Percentiles rank a stretch among this genome's conserved stretches.
phyloP scores from a whole-genome alignment of 1,140 invertebrate species.

The Euwallacea similis region DNA sequence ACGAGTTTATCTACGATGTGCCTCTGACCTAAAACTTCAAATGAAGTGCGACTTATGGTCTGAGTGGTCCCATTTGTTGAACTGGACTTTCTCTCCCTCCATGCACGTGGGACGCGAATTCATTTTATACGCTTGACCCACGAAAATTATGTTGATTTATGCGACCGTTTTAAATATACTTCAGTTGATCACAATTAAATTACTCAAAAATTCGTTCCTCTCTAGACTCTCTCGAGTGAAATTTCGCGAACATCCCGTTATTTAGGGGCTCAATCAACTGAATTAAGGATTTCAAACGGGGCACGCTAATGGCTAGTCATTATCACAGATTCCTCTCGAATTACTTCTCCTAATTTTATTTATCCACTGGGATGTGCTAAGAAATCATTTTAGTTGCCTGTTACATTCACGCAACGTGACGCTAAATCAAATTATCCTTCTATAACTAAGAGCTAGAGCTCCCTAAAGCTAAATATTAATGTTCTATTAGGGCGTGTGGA shows the following conservation, averaged over 20 bases:
- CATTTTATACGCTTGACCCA: not conserved
- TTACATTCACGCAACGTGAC: not conserved
- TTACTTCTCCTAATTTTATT: slow-evolving; percentile 29
- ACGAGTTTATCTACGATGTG: too few species aligned
- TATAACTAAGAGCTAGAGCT: slow-evolving; percentile 2
- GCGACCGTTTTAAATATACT: too few species aligned
- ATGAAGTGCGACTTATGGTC: too few species aligned
- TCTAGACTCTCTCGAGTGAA: not conserved
- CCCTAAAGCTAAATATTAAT: not conserved
- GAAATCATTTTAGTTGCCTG: slow-evolving; percentile 20
- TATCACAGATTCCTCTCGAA: slow-evolving; percentile 32
- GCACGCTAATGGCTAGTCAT: slow-evolving; percentile 24
- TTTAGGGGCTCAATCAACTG: slow-evolving; percentile 15
- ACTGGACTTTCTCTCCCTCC: too few species aligned
- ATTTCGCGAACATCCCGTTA: slow-evolving; percentile 6
- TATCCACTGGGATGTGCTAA: slow-evolving; percentile 17
- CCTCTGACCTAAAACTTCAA: too few species aligned
- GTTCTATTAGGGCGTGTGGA: not conserved
- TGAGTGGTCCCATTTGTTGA: too few species aligned
- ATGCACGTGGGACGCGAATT: too few species aligned
- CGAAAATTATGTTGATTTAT: not conserved
- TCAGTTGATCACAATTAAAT: too few species aligned
- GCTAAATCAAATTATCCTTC: not conserved
- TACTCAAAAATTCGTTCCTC: too few species aligned
- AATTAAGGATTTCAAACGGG: slow-evolving; percentile 24